phyloP scores from a whole-genome alignment of 2,797 vertebrate species.

The Parotocinclus haroldoi region DNA sequence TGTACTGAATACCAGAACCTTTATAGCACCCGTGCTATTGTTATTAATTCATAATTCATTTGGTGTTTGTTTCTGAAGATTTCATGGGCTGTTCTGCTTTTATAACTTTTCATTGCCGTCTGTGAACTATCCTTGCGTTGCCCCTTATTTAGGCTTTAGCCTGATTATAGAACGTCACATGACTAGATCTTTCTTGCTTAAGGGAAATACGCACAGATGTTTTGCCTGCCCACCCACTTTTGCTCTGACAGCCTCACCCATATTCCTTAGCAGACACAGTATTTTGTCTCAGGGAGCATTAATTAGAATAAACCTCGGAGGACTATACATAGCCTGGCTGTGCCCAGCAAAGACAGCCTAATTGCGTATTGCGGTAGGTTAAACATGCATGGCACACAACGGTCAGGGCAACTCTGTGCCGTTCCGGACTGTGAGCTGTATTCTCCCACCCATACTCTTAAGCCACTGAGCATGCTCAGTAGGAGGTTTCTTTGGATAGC shows the following conservation, averaged over 20 bases:
- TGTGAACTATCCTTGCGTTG: too few species aligned
- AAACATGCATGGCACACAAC: conserved; percentile 32
- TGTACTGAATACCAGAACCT: too few species aligned
- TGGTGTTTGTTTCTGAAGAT: too few species aligned
- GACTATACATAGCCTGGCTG: conserved; percentile 39
- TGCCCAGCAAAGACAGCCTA: conserved; percentile 33
- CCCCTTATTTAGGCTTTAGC: too few species aligned
- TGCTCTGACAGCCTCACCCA: conserved; percentile 15
- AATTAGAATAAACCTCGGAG: conserved; percentile 39
- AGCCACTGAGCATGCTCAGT: conserved; percentile 35
- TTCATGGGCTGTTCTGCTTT: too few species aligned
- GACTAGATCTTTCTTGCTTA: too few species aligned
- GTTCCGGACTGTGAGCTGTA: neutral
- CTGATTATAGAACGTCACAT: too few species aligned
- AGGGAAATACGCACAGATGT: conserved; percentile 3
- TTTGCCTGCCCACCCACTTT: conserved; percentile 8
- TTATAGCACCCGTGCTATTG: too few species aligned
- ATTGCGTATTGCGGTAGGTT: conserved; percentile 34
- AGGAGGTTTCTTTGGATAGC: conserved; percentile 10
- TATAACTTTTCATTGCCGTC: too few species aligned
- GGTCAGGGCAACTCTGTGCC: conserved; percentile 11
- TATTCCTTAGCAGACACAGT: conserved; percentile 16
- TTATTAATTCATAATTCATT: too few species aligned
- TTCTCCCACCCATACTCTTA: conserved; percentile 23
- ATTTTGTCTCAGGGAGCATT: conserved; percentile 27